Evolutionary conservation across 2,113 vertebrate species (phyloP), one percentile per base, ranked within the genome.

Genomic region (Ceratotherium simum): DNA sequence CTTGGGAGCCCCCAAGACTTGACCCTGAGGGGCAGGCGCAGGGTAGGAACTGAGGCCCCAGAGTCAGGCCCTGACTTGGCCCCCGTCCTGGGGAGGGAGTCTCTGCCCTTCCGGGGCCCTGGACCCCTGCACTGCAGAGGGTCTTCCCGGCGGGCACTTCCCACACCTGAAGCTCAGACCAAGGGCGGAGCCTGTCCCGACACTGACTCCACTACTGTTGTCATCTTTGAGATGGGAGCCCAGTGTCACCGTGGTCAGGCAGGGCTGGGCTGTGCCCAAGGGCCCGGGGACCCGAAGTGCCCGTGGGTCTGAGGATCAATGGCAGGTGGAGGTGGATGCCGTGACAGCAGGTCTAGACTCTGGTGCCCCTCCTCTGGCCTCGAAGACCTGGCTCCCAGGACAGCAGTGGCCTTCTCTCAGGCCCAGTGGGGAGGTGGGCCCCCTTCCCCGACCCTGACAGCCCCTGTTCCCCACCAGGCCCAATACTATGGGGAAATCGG

Each of bases 401-500:
- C 1, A 27, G 21, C 25, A 9, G 89, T 4, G 58, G 56, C 18
- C 14, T 51, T 31, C n/a, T 33, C 21, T 39, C 1, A 0, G 80
- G 56, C 21, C 6, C 18, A 0, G 5, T 1, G 72, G 81, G 42
- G 42, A 54, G 1, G 0, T 6, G 3, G 72, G 11, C 11, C 3
- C 31, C 18, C 3, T 5, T 17, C 9, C 5, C 3, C 0, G 79
- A 23, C 31, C 90, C 54, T 98, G 13, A 79, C 10, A 8, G 76
- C 1, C n/a, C 2, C 56, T 70, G 1, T 94, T 13, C 51, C 33
- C 46, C 83, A 72, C 20, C 98, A 99, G 99, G 99, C 99, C 21
- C 99, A 99, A 98, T 99, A 99, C 98, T 99, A 99, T 0, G 99
- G 99, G 0, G 98, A 98, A 96, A 99, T 99, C 0, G 95, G 99